Evolutionary conservation across 2,113 vertebrate genomes (phyloP), one percentile per base, ranked within the genome.

Genomic region (Stegastes partitus): DNA sequence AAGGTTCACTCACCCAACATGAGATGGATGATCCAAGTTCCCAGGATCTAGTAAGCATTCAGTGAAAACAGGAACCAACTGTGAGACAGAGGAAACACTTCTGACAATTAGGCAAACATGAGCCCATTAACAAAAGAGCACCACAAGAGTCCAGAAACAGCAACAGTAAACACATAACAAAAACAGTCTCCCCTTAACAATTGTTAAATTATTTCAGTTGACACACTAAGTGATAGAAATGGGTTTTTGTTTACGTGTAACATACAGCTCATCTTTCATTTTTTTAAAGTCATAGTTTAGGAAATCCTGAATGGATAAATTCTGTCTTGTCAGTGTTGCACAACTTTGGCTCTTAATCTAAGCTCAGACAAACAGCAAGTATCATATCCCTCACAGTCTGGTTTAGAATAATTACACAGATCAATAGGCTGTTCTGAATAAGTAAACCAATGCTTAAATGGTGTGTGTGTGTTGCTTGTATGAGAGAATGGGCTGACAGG

Each of bases 11-110:
- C 98, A 0, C 96, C 97, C 77, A 97, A 99, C 90, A 95, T 99
- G 95, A 96, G 96, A 86, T 99, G 97, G 97, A 96, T 99, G 87
- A 99, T 99, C 90, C 98, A 99, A 89, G 93, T 99, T 66, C 98
- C 98, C 70, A 95, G 98, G 83, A 99, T 99, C 92, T 99, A 97
- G 98, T 99, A 94, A 96, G 98, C 90, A 25, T 19, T 59, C 3
- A 58, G 4, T n/a, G n/a, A 58, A 21, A 68, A 4, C 16, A n/a
- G 16, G 28, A 22, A 15, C 1, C 26, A 25, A 1, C n/a, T 22
- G 3, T 22, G 7, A 53, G 15, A 55, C 11, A 19, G 5, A 50
- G 8, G 14, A 4, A 42, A 14, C 39, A 42, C 31, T 22, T 2
- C 7, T 23, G 5, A 25, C 3, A 25, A 15, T 1, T 44, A 44